Base-by-base conservation (phyloP, 2,888 invertebrate species). In the Caenorhabditis virilis region DNA sequence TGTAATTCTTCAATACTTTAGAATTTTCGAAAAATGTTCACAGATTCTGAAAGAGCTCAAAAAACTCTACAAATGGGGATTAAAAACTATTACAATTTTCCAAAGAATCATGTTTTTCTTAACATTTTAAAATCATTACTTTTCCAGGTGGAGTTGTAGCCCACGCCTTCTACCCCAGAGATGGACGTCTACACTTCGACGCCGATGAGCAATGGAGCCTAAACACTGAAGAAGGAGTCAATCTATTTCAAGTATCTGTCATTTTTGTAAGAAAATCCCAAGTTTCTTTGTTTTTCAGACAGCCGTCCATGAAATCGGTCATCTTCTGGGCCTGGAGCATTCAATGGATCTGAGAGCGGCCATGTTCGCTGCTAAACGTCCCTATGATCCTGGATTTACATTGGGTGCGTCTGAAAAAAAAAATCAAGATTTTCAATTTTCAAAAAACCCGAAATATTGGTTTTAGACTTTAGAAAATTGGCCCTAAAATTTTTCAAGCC, bases 311-410 rank as follows among this genome's bases (percentile, higher is more conserved):
- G 82, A 82, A 54, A 79, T 82, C 38, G 83, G 92, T 84, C 93
- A 92, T 86, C 91, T 93, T 85, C 89, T 93, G 87, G 95, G 95
- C 92, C 91, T 93, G 90, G 93, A 95, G 86, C 88, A 95, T 72
- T 88, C 94, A 76, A 93, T 92, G 54, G 94, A 94, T 47, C 38
- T 59, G 11, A 47, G 77, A 16, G 78, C 82, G 2, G 81, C 78
- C 7, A 82, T 82, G 83, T 85, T 63, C 51, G 79, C 79, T 2
- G 69, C 69, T 18, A 73, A 69, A 39, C 47, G 60, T 33, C 68
- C 72, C 2, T 72, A 62, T 55, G 65, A 67, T 38, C 67, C 72
- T 3, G 51, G 53, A 16, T 72, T 72, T 43, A 54, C 45, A n/a
- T 36, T 72, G n/a, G 69, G 72, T 69, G 38, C 45, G 54, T 49